A percentile compares a stretch with the other conserved stretches of the same genome.
phyloP scores from a whole-genome alignment of 2,113 vertebrate genomes.

The Dendropsophus ebraccatus region DNA sequence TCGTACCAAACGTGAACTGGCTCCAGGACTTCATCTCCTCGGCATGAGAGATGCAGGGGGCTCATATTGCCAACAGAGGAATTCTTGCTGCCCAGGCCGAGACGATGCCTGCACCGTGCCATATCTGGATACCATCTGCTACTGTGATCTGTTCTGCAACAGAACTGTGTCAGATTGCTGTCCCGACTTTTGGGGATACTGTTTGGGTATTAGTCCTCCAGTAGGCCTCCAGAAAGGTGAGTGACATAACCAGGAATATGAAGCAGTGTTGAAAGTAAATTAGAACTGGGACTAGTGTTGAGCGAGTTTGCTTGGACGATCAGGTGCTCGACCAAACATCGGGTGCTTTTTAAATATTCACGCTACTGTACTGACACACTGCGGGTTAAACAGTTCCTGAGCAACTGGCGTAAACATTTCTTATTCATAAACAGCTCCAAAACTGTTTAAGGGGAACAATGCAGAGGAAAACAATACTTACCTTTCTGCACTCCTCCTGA shows the following conservation, averaged over 20 bases:
- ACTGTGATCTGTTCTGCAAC: constrained; percentile 98
- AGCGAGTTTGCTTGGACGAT: background rate
- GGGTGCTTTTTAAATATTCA: too few relatives aligned
- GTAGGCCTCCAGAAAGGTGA: background rate
- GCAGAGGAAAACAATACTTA: too few relatives aligned
- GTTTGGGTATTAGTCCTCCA: constrained; percentile 84
- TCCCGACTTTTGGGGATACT: constrained; percentile 95
- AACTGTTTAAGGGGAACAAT: too few relatives aligned
- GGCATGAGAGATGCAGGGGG: constrained; percentile 87
- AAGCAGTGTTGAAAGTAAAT: background rate
- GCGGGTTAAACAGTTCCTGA: too few relatives aligned
- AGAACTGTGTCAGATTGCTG: constrained; percentile 95
- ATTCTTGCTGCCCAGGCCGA: constrained; percentile 87
- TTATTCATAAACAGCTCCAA: too few relatives aligned
- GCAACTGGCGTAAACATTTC: too few relatives aligned
- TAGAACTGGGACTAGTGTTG: background rate
- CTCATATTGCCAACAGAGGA: constrained; percentile 83
- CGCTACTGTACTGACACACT: too few relatives aligned
- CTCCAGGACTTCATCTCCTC: constrained; percentile 79
- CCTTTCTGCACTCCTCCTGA: too few relatives aligned
- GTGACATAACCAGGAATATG: background rate
- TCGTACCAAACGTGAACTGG: constrained; percentile 76
- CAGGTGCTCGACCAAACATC: too few relatives aligned
- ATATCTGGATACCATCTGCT: constrained; percentile 92
- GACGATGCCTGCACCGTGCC: constrained; percentile 87